Evolutionary conservation across 2,113 vertebrate genomes (phyloP).

Genomic region (Silurus asotus): DNA sequence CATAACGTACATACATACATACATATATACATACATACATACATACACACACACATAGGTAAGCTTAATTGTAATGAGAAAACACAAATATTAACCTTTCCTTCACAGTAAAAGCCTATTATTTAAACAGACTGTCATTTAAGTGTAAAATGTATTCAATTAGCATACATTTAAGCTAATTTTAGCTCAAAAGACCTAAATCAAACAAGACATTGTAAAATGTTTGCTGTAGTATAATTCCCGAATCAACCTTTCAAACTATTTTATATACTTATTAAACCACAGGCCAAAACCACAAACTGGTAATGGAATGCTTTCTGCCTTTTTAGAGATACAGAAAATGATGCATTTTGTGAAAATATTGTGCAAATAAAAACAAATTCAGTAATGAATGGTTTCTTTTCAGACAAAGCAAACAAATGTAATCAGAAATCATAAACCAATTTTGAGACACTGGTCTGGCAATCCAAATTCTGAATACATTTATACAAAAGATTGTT

Average conservation of each 20-base stretch:
- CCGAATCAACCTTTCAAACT: no score
- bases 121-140: background rate
- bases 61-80: background rate
- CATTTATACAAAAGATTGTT: background rate
- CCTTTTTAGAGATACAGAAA: background rate
- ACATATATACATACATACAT: no score
- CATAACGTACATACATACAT: background rate
- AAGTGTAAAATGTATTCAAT: background rate
- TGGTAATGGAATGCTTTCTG: background rate
- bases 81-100: background rate
- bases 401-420: background rate
- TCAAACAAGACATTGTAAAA: no score
- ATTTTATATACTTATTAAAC: no score
- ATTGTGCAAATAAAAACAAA: background rate
- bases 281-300: background rate
- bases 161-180: background rate
- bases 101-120: background rate
- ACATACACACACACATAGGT: no score
- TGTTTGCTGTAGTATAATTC: no score
- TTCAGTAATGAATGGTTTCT: background rate
- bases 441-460: background rate
- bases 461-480: background rate
- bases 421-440: slow-evolving; percentile 2
- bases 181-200: background rate
- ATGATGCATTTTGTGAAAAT: background rate